A percentile compares a stretch with the other conserved stretches of the same genome.
phyloP scores from a whole-genome alignment of 2,797 vertebrate species.

The Phataginus tricuspis region DNA sequence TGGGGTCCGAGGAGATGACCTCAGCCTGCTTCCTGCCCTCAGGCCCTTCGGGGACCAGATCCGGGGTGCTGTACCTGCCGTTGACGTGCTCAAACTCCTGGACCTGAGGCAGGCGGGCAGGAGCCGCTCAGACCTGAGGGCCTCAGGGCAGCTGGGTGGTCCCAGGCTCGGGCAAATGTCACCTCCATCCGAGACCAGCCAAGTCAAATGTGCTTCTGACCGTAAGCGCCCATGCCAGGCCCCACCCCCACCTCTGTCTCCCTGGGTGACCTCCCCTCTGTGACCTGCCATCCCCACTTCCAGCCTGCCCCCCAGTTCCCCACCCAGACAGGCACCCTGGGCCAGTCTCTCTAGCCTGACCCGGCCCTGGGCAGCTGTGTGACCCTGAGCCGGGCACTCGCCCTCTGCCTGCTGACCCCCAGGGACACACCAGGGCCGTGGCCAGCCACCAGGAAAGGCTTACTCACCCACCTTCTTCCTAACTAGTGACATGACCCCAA shows the following conservation, averaged over 20 bases:
- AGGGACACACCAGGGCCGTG: not conserved
- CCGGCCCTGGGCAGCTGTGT: not conserved
- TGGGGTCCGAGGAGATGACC: slow-evolving; percentile 94
- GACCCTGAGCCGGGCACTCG: not conserved
- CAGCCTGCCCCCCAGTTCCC: not conserved
- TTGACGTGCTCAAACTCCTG: slow-evolving; percentile 99
- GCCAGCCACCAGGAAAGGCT: not conserved
- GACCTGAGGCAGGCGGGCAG: slow-evolving; percentile 85
- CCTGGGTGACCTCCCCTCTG: not conserved
- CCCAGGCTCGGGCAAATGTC: not conserved
- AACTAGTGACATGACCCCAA: slow-evolving; percentile 99
- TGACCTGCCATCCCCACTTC: not conserved
- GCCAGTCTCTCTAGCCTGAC: not conserved
- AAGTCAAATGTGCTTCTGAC: not conserved
- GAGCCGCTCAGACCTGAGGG: not conserved
- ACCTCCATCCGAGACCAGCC: not conserved
- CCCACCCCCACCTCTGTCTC: not conserved
- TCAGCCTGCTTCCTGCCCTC: slow-evolving; percentile 94
- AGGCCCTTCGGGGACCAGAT: slow-evolving; percentile 91
- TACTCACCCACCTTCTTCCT: slow-evolving; percentile 96
- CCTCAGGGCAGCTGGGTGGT: not conserved
- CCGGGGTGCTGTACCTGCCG: slow-evolving; percentile 96
- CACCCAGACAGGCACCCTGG: not conserved
- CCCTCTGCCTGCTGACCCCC: not conserved
- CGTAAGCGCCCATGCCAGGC: not conserved